phyloP scores from a whole-genome alignment of 2,113 vertebrate genomes.

The Paramisgurnus dabryanus region DNA sequence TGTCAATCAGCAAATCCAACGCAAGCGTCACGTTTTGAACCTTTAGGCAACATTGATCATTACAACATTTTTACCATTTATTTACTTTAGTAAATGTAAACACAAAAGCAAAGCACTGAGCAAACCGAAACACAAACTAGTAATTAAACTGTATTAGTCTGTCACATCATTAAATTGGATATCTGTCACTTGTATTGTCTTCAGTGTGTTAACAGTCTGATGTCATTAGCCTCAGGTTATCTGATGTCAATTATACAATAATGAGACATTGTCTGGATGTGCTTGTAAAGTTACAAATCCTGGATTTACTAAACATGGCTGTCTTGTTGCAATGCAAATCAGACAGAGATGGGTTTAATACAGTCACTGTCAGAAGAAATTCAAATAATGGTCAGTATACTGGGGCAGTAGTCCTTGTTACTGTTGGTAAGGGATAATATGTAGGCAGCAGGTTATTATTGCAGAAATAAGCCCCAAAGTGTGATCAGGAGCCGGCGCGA shows the following conservation, averaged over 20 bases:
- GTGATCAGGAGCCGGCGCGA: too few species aligned
- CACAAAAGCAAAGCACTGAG: too few species aligned
- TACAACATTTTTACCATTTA: too few species aligned
- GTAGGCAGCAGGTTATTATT: too few species aligned
- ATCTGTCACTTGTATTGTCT: neutral
- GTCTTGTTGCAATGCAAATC: neutral
- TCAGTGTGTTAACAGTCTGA: neutral
- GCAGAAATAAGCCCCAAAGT: too few species aligned
- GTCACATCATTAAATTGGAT: neutral
- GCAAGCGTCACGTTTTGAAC: constrained; percentile 88
- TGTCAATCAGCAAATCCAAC: constrained; percentile 81
- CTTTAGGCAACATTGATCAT: constrained; percentile 61
- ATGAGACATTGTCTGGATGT: constrained; percentile 2
- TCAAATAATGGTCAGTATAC: too few species aligned
- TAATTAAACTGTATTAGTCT: neutral
- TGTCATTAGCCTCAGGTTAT: neutral
- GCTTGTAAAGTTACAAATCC: neutral
- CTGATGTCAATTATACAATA: neutral
- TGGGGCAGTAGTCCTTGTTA: too few species aligned
- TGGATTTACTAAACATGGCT: neutral
- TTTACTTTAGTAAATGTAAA: too few species aligned
- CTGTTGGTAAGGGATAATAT: too few species aligned
- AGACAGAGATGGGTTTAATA: too few species aligned
- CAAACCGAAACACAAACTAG: neutral
- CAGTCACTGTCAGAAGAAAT: neutral